Percentiles rank a stretch among this genome's conserved stretches.
Evolutionary conservation across 1,140 invertebrate species (phyloP).

Genomic region (Lepidurus apus): DNA sequence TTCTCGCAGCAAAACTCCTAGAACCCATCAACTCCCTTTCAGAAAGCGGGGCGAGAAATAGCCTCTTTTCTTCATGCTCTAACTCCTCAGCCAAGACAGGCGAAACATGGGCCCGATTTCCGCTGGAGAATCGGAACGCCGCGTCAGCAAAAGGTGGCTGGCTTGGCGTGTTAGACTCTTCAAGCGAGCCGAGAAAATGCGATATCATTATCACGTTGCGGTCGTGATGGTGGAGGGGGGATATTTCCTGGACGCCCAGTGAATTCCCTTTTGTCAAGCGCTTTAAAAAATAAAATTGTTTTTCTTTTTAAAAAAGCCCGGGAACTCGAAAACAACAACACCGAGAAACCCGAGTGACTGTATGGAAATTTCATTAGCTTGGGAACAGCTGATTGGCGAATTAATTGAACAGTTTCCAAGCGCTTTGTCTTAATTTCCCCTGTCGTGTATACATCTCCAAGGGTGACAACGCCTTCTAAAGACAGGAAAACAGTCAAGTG

Average conservation of each 20-base stretch:
- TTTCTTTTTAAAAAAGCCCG: not conserved
- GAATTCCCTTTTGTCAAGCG: not conserved
- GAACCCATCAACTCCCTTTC: not conserved
- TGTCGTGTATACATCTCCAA: too few species aligned
- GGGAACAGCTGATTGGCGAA: too few species aligned
- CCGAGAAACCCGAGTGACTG: too few species aligned
- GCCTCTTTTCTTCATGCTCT: constrained; percentile 3
- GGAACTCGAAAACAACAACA: too few species aligned
- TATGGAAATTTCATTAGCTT: too few species aligned
- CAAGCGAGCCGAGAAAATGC: constrained; percentile 4
- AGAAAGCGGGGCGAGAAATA: not conserved
- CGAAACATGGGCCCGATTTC: constrained; percentile 17
- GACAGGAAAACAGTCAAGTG: too few species aligned
- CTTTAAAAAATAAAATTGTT: not conserved
- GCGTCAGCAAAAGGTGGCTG: not conserved
- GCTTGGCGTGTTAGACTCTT: constrained; percentile 3
- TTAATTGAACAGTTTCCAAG: too few species aligned
- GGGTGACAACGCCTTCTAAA: too few species aligned
- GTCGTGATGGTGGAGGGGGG: not conserved
- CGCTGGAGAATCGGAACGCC: constrained; percentile 7
- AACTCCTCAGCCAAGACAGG: constrained; percentile 7
- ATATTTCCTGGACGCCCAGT: not conserved
- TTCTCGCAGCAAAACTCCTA: not conserved
- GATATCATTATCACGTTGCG: constrained; percentile 10
- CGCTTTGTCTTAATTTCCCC: too few species aligned